Percentiles rank a stretch among this genome's conserved stretches.
Conservation (phyloP, 2,888 invertebrate species). For the Eupeodes luniger region DNA sequence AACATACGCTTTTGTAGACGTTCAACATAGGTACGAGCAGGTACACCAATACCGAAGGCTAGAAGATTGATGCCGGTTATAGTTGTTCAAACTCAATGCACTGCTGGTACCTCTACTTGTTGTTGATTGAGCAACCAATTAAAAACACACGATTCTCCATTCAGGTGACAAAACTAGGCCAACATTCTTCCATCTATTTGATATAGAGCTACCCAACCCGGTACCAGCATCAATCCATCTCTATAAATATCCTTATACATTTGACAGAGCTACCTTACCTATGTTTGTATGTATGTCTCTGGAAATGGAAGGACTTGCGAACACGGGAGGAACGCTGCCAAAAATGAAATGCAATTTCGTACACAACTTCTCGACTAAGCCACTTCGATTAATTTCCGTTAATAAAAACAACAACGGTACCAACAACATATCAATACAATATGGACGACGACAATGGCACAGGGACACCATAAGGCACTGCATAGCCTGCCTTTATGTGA, state of each 20-base stretch:
- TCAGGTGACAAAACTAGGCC: slow-evolving; percentile 29
- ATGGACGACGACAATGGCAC: no score
- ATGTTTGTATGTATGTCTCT: no score
- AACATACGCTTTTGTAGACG: background rate
- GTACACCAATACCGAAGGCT: no score
- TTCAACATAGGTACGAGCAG: background rate
- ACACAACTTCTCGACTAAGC: slow-evolving; percentile 15
- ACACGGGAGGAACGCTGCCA: slow-evolving; percentile 12
- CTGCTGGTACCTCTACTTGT: background rate
- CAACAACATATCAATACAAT: background rate
- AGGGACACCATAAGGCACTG: background rate
- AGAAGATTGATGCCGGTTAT: background rate
- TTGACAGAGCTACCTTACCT: no score
- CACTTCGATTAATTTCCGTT: slow-evolving; percentile 57
- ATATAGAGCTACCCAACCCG: no score
- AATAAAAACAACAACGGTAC: slow-evolving; percentile 16
- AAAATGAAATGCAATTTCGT: slow-evolving; percentile 45
- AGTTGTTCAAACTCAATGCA: background rate
- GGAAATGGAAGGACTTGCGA: background rate
- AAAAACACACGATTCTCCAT: slow-evolving; percentile 10
- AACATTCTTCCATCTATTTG: slow-evolving; percentile 13
- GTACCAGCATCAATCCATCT: background rate
- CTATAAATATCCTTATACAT: background rate
- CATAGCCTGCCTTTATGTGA: background rate
- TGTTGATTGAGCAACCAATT: slow-evolving; percentile 44